A percentile compares a stretch with the other conserved stretches of the same genome.
These are phyloP conservation scores for Eucidaris tribuloides DNA, from an alignment of 35 echinoderm and acorn worm species.

Conservation along the genomic window DNA sequence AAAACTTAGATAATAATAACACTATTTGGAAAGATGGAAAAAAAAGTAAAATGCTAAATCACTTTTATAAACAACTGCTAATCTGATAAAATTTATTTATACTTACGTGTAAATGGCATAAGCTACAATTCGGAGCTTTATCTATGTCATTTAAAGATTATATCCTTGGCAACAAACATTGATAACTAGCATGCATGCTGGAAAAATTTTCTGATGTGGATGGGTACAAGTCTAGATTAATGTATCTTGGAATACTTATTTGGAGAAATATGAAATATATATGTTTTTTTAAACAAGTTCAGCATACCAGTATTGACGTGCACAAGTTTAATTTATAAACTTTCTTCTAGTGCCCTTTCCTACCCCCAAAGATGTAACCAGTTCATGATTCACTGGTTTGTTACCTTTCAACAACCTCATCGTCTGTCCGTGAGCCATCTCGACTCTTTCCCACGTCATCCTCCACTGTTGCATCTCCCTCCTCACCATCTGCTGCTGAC, in stretches of 20 bases:
- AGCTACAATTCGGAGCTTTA: not conserved
- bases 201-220: too few species aligned
- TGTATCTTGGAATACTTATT: too few species aligned
- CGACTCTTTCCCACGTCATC: slow-evolving; percentile 97
- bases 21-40: not conserved
- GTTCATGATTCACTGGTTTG: too few species aligned
- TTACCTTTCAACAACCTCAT: slow-evolving; percentile 98
- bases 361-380: too few species aligned
- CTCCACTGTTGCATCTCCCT: slow-evolving; percentile 68
- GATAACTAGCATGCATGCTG: too few species aligned
- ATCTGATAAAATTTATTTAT: not conserved
- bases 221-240: too few species aligned
- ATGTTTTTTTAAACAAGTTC: too few species aligned
- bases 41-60: not conserved
- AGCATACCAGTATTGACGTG: too few species aligned
- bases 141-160: not conserved
- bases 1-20: not conserved
- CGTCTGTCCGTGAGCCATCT: slow-evolving; percentile 93
- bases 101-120: not conserved
- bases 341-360: too few species aligned
- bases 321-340: too few species aligned
- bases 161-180: not conserved
- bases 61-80: not conserved
- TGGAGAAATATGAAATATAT: too few species aligned
- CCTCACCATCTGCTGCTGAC: slow-evolving; percentile 50